Evolutionary conservation across 2,888 invertebrate genomes (phyloP), one percentile per base, ranked within the genome.

Genomic region (Drosophila siamana): DNA sequence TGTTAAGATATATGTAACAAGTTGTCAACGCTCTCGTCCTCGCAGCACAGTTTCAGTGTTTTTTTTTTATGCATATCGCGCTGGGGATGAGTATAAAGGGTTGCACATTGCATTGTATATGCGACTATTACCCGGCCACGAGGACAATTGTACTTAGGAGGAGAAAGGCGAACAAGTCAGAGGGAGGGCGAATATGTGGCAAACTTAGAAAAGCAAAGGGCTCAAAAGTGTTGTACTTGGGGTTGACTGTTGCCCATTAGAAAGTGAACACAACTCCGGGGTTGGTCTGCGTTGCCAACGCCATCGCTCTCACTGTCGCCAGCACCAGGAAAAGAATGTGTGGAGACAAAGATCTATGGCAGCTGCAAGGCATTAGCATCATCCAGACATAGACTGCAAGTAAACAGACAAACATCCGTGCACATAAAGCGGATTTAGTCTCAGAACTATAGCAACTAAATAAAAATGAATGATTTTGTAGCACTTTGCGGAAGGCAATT

Each of bases 1-100:
- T 51, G 66, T 69, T 56, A 64, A 80, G 70, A 74, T 66, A 69
- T 76, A 81, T 61, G 71, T 84, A 78, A 80, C 74, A 82, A 84
- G 85, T 86, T 86, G 84, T 68, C 64, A 50, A 22, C 75, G 66
- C 54, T 60, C 19, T 50, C 9, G 66, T 67, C 55, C 64, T 63
- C 59, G 68, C 40, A 72, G 63, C 38, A 72, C 24, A 73, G n/a
- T 61, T 85, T 77, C 72, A 79, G 59, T 3, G 1, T n/a, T 5
- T n/a, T 33, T 33, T 33, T 33, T 33, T 33, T 85, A 38, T n/a
- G 69, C 74, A 68, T 50, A 65, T 50, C 33, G 30, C 8, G 38
- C 40, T 11, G 40, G 46, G 71, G 44, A 43, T 52, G 61, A 60
- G 66, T 9, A 55, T 30, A 50, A 71, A 69, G 71, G 72, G 71